phyloP scores from a whole-genome alignment of 1,140 invertebrate genomes.

The Drosophila pseudoananassae region DNA sequence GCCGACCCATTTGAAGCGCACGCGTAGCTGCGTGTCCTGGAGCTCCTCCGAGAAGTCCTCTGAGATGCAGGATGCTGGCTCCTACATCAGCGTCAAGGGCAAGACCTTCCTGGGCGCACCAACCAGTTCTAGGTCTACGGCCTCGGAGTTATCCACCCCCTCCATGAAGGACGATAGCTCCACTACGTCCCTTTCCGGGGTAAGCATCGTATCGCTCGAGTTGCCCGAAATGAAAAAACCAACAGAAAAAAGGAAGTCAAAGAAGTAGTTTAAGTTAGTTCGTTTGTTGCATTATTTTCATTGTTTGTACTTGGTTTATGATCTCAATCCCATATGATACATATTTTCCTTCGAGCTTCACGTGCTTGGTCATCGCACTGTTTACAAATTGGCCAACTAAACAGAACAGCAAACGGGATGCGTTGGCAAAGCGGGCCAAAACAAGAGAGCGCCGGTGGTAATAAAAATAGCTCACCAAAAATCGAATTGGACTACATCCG shows the following conservation, averaged over 20 bases:
- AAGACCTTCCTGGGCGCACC: slow-evolving; percentile 36
- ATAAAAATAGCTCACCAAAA: slow-evolving; percentile 53
- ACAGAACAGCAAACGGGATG: slow-evolving; percentile 51
- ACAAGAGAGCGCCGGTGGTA: slow-evolving; percentile 15
- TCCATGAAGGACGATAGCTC: slow-evolving; percentile 51
- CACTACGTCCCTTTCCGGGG: slow-evolving; percentile 12
- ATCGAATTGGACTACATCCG: slow-evolving; percentile 17
- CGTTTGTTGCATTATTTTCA: not conserved
- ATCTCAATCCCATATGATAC: slow-evolving; percentile 1
- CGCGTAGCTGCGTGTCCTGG: slow-evolving; percentile 64
- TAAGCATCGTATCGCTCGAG: slow-evolving; percentile 70
- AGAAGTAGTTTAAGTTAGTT: slow-evolving; percentile 36
- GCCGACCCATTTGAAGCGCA: slow-evolving; percentile 66
- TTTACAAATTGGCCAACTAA: slow-evolving; percentile 66
- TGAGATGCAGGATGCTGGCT: slow-evolving; percentile 22
- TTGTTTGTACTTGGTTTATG: slow-evolving; percentile 8
- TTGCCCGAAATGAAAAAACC: slow-evolving; percentile 27
- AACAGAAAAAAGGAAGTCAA: slow-evolving; percentile 43
- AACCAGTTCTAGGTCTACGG: slow-evolving; percentile 51
- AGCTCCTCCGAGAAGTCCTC: slow-evolving; percentile 59
- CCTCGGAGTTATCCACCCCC: slow-evolving; percentile 36
- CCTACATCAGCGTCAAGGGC: slow-evolving; percentile 32
- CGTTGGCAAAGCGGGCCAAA: slow-evolving; percentile 17
- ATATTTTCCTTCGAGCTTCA: slow-evolving; percentile 19
- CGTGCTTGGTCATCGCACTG: slow-evolving; percentile 52